Percentiles rank a stretch among this genome's conserved stretches.
phyloP scores from a whole-genome alignment of 2,797 vertebrate species.

The Hylomyscus alleni region DNA sequence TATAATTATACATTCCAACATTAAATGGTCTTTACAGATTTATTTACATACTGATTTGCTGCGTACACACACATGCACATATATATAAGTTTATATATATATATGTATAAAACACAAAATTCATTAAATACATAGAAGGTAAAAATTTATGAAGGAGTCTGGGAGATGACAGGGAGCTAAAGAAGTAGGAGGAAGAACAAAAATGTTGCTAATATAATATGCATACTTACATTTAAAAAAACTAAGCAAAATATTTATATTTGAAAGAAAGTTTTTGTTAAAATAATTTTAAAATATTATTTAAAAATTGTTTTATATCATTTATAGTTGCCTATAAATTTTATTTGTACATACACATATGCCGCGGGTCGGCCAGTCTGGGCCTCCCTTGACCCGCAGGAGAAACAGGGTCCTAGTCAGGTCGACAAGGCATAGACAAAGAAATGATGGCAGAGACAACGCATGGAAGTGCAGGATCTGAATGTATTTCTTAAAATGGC shows the following conservation, averaged over 20 bases:
- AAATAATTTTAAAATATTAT: background rate
- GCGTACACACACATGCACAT: too few species aligned
- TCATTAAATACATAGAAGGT: background rate
- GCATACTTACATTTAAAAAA: background rate
- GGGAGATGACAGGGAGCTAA: too few species aligned
- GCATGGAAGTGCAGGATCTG: too few species aligned
- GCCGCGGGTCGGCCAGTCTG: too few species aligned
- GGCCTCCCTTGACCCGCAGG: too few species aligned
- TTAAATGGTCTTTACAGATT: background rate
- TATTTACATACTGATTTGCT: background rate
- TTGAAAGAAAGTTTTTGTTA: background rate
- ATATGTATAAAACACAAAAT: background rate
- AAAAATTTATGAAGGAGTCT: background rate
- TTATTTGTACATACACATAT: background rate
- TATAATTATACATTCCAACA: too few species aligned
- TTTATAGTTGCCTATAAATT: background rate
- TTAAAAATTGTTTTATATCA: background rate
- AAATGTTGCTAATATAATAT: background rate
- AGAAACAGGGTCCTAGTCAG: too few species aligned
- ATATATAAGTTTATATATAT: background rate
- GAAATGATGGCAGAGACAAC: too few species aligned
- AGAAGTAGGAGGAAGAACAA: background rate
- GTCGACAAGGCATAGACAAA: too few species aligned
- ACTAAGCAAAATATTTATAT: background rate
- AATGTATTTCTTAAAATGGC: too few species aligned